phyloP scores from a whole-genome alignment of 1,140 invertebrate species.

The Trigoniulus corallinus region DNA sequence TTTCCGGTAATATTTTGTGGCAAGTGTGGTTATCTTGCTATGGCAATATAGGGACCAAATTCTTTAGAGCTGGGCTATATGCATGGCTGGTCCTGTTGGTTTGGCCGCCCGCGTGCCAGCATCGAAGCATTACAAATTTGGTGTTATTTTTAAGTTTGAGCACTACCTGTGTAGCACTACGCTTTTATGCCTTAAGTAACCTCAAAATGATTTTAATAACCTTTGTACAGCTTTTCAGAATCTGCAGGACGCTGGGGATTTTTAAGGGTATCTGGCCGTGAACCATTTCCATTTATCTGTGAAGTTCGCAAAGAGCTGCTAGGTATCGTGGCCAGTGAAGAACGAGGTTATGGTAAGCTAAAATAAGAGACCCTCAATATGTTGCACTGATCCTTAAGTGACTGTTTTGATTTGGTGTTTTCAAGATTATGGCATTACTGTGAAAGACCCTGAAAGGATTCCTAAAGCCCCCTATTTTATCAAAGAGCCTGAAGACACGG shows the following conservation, averaged over 20 bases:
- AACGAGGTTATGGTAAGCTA: slow-evolving; percentile 19
- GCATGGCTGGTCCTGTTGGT: too few species aligned
- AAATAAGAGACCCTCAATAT: too few species aligned
- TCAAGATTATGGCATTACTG: slow-evolving; percentile 58
- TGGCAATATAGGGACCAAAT: too few species aligned
- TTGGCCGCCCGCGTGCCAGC: too few species aligned
- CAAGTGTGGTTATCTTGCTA: not conserved
- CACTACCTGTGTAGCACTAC: too few species aligned
- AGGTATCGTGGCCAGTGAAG: slow-evolving; percentile 17
- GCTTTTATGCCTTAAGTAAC: too few species aligned
- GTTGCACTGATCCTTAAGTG: not conserved
- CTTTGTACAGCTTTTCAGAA: not conserved
- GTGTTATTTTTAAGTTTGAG: too few species aligned
- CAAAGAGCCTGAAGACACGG: slow-evolving; percentile 58
- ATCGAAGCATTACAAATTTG: too few species aligned
- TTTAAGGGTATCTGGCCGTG: slow-evolving; percentile 53
- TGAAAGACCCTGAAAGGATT: slow-evolving; percentile 55
- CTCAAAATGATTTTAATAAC: too few species aligned
- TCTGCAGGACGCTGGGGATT: slow-evolving; percentile 57
- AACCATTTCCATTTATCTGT: slow-evolving; percentile 68
- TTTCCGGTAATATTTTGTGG: not conserved
- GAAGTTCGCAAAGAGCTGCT: slow-evolving; percentile 42
- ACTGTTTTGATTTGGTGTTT: not conserved
- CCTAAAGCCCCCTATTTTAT: slow-evolving; percentile 76
- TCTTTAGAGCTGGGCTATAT: too few species aligned